Evolutionary conservation across 1,140 invertebrate genomes (phyloP), one percentile per base, ranked within the genome.

Genomic region (Heliconius hewitsoni): DNA sequence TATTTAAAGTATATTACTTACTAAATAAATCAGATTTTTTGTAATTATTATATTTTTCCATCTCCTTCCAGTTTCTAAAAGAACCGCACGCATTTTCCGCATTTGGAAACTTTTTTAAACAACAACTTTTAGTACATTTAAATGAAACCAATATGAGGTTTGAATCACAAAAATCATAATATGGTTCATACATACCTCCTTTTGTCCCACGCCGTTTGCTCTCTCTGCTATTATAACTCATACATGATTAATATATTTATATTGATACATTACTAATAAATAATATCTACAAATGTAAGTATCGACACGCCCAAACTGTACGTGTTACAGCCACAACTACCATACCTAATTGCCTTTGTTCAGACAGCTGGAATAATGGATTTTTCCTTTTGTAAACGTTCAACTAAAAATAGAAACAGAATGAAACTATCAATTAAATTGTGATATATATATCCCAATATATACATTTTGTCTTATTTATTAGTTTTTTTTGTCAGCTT

Each of bases 291-390:
- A 66, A 11, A 66, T 66, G 27, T 30, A 30, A 30, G 60, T 66
- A 66, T 66, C 23, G 23, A 66, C 60, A 66, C 27, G 60, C 23
- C 60, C 30, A 66, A 66, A 82, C 77, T 77, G 66, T 60, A 82
- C 77, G 30, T 74, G 81, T 74, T 77, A 77, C 82, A 78, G 52
- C 76, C 73, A 76, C 80, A 80, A 37, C 75, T 77, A 70, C 76
- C 73, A 74, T 77, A 83, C 84, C 81, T 79, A 83, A 85, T 85
- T 81, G 80, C 76, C 82, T 79, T 73, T 83, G 82, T 82, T 80
- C 82, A 81, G 84, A 81, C 81, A 80, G 74, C 79, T 80, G 82
- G 84, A 83, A 81, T 83, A 83, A 85, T 83, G 78, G 82, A 79
- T 85, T 83, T 84, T 84, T 83, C 76, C 81, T 82, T 78, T 77